A percentile compares a stretch with the other conserved stretches of the same genome.
Evolutionary conservation across 2,113 vertebrate genomes (phyloP).

Genomic region (Aldabrachelys gigantea): DNA sequence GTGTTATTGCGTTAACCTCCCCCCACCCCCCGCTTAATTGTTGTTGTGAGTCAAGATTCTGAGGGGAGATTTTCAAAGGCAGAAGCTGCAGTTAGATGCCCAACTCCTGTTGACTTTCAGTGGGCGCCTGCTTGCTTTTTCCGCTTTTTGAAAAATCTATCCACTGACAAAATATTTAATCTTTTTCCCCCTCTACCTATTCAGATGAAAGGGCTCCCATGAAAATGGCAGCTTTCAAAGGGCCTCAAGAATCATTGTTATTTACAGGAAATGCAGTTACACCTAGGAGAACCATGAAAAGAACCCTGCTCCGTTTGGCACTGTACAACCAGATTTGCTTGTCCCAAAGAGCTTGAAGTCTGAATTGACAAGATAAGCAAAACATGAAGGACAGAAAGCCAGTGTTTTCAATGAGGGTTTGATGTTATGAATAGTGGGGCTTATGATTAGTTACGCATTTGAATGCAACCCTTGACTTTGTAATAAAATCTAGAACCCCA

Average conservation of each 20-base stretch:
- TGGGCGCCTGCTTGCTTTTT: background rate
- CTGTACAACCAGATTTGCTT: background rate
- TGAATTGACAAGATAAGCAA: background rate
- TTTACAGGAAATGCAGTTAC: rapidly evolving
- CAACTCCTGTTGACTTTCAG: too few relatives aligned
- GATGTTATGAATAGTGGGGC: background rate
- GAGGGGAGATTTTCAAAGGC: background rate
- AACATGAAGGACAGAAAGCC: background rate
- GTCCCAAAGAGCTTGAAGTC: background rate
- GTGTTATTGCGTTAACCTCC: background rate
- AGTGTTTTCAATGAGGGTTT: background rate
- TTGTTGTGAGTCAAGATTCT: background rate
- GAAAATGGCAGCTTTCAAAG: background rate
- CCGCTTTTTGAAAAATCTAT: background rate
- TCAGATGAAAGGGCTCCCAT: background rate
- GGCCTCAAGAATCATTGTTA: background rate
- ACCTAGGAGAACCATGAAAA: background rate
- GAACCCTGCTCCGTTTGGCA: background rate
- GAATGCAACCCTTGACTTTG: background rate
- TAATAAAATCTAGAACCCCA: background rate
- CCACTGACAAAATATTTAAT: background rate
- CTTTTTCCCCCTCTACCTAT: too few relatives aligned
- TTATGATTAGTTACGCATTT: background rate
- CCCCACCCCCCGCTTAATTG: background rate
- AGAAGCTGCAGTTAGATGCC: background rate